A percentile compares a stretch with the other conserved stretches of the same genome.
phyloP scores from a whole-genome alignment of 2,797 vertebrate species.

The Sebastiscus albofasciatus region DNA sequence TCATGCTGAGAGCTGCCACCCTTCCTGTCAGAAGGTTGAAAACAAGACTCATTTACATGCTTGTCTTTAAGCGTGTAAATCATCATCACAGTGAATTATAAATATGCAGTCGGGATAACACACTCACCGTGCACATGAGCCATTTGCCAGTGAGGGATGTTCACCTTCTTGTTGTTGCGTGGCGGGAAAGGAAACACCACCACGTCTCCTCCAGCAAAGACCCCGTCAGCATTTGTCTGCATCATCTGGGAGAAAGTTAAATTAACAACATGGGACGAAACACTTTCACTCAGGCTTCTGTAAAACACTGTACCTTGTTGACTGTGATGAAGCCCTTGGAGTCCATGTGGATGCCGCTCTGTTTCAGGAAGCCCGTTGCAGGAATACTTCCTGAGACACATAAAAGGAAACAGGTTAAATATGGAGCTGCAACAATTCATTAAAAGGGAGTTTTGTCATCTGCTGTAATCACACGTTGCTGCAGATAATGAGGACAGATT shows the following conservation, averaged over 20 bases:
- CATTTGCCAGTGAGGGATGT: constrained; percentile 99
- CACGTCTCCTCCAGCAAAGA: constrained; percentile 94
- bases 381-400: constrained; percentile 86
- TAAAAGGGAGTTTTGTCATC: not conserved
- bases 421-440: not conserved
- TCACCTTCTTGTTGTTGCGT: constrained; percentile 96
- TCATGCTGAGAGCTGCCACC: constrained; percentile 93
- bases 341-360: constrained; percentile 92
- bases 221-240: constrained; percentile 92
- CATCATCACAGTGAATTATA: not conserved
- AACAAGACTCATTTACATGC: not conserved
- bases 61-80: not conserved
- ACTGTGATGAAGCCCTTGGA: constrained; percentile 95
- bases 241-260: constrained; percentile 85
- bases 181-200: constrained; percentile 90
- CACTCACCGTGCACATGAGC: constrained; percentile 94
- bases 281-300: not conserved
- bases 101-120: not conserved
- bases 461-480: not conserved
- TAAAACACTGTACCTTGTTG: constrained; percentile 87
- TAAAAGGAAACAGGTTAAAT: not conserved
- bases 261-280: not conserved
- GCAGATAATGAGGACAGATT: not conserved
- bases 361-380: constrained; percentile 93
- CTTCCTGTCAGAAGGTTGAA: constrained; percentile 81